These are phyloP conservation scores for Galeopterus variegatus DNA, from an alignment of 2,113 vertebrate genomes.

Conservation along the genomic window DNA sequence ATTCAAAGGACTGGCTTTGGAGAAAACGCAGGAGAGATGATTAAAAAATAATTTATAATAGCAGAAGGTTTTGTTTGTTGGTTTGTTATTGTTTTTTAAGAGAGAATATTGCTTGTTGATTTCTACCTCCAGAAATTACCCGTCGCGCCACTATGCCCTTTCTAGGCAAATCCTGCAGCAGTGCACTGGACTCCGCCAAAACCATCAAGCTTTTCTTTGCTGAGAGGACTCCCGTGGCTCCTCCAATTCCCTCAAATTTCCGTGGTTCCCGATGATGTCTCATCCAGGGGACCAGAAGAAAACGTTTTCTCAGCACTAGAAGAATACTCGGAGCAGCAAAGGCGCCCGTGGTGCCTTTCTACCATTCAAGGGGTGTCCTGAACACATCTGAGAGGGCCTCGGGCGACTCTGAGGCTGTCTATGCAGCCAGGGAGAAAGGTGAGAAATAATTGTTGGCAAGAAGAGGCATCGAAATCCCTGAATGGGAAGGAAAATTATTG, in stretches of 20 bases:
- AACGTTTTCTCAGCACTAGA: constrained; percentile 32
- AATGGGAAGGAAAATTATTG: constrained; percentile 25
- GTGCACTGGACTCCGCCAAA: constrained; percentile 60
- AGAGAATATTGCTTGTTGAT: constrained; percentile 32
- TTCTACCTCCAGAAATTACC: constrained; percentile 33
- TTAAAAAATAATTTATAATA: constrained; percentile 37
- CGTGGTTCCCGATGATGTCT: background rate
- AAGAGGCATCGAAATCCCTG: background rate
- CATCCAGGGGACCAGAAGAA: background rate
- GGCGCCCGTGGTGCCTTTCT: background rate
- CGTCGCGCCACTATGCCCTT: background rate
- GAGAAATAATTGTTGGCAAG: constrained; percentile 15
- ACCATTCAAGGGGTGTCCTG: background rate
- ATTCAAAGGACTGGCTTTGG: constrained; percentile 52
- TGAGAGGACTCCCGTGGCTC: background rate
- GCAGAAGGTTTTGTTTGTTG: constrained; percentile 25
- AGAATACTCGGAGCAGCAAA: background rate
- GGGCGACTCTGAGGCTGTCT: background rate
- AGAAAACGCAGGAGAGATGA: background rate
- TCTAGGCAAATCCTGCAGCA: constrained; percentile 44
- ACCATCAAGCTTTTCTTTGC: constrained; percentile 45
- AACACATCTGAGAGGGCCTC: background rate
- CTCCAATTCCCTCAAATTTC: background rate
- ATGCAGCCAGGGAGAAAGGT: constrained; percentile 24
- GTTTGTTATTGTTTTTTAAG: constrained; percentile 37